A percentile compares a stretch with the other conserved stretches of the same genome.
Evolutionary conservation across 23 tunicate species (phyloP).

Genomic region (Styela clava): DNA sequence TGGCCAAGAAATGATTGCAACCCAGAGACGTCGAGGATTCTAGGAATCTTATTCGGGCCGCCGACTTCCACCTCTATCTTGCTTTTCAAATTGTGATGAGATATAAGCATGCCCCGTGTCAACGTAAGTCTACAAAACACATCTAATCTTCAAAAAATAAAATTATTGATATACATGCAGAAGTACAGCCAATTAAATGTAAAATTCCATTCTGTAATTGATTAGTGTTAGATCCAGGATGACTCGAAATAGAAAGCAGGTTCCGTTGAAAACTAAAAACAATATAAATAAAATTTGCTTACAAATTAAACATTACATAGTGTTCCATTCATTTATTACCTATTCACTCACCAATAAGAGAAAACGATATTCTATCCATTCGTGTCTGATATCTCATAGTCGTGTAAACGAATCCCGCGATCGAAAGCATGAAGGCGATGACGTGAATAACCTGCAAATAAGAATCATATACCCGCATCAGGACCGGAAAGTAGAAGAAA

Average conservation of each 20-base stretch:
- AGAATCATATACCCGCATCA: not conserved
- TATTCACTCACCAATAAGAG: slow-evolving; percentile 33
- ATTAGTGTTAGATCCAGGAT: slow-evolving; percentile 44
- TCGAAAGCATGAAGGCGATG: slow-evolving; percentile 32
- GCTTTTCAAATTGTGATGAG: no score
- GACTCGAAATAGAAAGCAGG: slow-evolving; percentile 46
- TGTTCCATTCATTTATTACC: no score
- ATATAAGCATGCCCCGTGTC: no score
- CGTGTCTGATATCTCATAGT: slow-evolving; percentile 25
- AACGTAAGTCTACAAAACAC: no score
- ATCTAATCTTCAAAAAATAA: no score
- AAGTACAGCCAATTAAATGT: slow-evolving; percentile 33
- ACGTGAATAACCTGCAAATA: slow-evolving; percentile 39
- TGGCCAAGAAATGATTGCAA: no score
- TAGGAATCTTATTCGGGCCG: no score
- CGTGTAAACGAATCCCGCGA: slow-evolving; percentile 38
- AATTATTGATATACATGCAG: no score
- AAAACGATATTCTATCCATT: slow-evolving; percentile 37
- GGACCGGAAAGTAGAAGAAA: no score
- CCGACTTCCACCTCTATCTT: no score
- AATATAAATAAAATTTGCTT: not conserved
- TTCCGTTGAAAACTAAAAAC: slow-evolving; percentile 57
- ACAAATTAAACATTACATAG: no score
- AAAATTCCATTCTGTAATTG: slow-evolving; percentile 54
- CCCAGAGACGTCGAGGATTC: no score